These are phyloP conservation scores for Sussaba pulchella DNA, from an alignment of 2,888 invertebrate genomes.

Conservation along the genomic window DNA sequence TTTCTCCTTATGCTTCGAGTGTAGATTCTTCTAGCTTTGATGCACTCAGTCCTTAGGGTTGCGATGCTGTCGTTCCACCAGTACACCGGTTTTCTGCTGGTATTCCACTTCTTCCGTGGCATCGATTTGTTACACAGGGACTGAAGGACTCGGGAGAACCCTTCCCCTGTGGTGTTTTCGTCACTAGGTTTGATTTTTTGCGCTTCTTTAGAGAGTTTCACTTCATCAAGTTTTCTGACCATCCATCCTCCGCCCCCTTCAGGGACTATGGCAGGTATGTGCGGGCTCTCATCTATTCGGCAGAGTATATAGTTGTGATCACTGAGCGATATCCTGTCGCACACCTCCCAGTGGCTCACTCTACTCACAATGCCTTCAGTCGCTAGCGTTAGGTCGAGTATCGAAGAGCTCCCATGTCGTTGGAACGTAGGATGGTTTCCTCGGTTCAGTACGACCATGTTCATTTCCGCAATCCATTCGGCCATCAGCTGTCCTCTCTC, in stretches of 20 bases:
- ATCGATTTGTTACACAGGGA: background rate
- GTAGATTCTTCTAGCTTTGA: background rate
- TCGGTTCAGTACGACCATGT: background rate
- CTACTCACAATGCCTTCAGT: background rate
- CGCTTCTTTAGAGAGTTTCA: background rate
- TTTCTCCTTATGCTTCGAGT: background rate
- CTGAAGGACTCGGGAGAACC: background rate
- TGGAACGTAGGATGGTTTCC: background rate
- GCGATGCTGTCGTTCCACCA: background rate
- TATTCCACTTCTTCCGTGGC: background rate
- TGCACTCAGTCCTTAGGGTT: background rate
- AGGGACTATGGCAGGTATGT: background rate
- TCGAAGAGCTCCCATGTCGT: background rate
- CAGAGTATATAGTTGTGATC: background rate
- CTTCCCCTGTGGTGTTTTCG: background rate
- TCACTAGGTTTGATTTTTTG: background rate
- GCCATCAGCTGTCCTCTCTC: constrained; percentile 50
- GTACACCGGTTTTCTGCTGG: background rate
- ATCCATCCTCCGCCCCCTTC: background rate
- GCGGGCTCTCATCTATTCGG: background rate
- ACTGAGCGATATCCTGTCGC: background rate
- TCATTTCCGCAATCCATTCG: constrained; percentile 48
- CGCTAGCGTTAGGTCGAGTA: background rate
- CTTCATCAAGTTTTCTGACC: background rate
- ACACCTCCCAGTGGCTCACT: background rate